Percentiles rank a stretch among this genome's conserved stretches.
Evolutionary conservation across 2,888 invertebrate genomes (phyloP).

Genomic region (Halocaridina rubra): DNA sequence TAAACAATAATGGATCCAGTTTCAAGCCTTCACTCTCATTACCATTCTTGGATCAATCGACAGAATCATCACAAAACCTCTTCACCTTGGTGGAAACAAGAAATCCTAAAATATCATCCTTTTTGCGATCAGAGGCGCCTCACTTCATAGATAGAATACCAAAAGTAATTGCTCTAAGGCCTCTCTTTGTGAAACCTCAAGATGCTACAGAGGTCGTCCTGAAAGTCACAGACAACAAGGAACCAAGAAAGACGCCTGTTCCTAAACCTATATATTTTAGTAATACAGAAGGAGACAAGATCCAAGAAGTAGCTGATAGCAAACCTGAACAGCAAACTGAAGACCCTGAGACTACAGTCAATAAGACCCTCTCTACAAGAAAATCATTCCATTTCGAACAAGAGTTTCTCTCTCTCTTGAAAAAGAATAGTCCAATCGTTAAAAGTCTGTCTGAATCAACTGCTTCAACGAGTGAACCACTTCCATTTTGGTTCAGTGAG

Average conservation of each 20-base stretch:
- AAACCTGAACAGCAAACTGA: neutral
- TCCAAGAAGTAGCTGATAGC: neutral
- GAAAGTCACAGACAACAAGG: neutral
- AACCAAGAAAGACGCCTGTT: constrained; percentile 23
- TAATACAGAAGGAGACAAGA: neutral
- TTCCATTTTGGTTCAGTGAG: constrained; percentile 14
- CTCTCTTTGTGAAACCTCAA: neutral
- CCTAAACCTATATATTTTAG: constrained; percentile 1
- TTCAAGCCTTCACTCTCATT: constrained; percentile 25
- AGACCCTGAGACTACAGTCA: neutral
- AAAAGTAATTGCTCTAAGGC: constrained; percentile 4
- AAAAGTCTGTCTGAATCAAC: neutral
- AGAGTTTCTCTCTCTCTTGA: constrained; percentile 36
- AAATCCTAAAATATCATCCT: neutral
- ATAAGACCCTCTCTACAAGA: constrained; percentile 1
- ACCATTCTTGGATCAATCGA: constrained; percentile 9
- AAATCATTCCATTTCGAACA: constrained; percentile 33
- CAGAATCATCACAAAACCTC: neutral
- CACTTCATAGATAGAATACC: neutral
- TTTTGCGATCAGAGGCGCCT: constrained; percentile 10
- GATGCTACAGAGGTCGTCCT: neutral
- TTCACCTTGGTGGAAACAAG: neutral
- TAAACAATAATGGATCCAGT: neutral
- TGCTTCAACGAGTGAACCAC: neutral
- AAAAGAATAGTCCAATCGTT: neutral